These are phyloP conservation scores for Amblyornis subalaris DNA, from an alignment of 2,113 vertebrate genomes.

Conservation along the genomic window DNA sequence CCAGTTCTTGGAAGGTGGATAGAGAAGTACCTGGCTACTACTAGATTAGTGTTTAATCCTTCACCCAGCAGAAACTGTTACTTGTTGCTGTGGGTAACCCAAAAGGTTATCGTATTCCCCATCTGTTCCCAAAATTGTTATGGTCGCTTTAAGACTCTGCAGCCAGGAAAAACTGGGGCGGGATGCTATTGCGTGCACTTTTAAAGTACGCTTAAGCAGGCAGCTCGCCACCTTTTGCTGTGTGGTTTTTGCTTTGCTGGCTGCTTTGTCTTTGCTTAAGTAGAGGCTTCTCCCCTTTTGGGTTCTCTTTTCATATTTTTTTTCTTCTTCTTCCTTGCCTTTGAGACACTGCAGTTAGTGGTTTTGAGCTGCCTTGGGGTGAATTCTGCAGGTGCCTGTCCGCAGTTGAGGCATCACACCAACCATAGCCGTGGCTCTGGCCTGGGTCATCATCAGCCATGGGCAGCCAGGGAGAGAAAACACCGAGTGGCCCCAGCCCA, in stretches of 20 bases:
- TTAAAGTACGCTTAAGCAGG: not conserved
- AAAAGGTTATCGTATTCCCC: not conserved
- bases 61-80: not conserved
- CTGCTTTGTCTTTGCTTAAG: not conserved
- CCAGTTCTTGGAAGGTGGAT: not conserved
- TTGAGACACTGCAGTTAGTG: not conserved
- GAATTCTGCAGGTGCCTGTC: not conserved
- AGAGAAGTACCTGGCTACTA: not conserved
- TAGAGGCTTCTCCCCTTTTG: not conserved
- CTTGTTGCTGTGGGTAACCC: not conserved
- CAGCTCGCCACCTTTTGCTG: not conserved
- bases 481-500: not conserved
- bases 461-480: too few species aligned
- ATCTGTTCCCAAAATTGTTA: not conserved
- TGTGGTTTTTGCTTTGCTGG: not conserved
- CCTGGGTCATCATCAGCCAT: fast-evolving
- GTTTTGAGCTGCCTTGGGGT: not conserved
- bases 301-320: not conserved
- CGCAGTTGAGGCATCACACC: fast-evolving
- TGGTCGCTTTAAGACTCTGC: not conserved
- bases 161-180: not conserved
- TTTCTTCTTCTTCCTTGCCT: not conserved
- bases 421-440: fast-evolving
- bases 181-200: not conserved
- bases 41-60: not conserved